These are phyloP conservation scores for Marronus borbonicus DNA, from an alignment of 2,888 invertebrate genomes.

Conservation along the genomic window DNA sequence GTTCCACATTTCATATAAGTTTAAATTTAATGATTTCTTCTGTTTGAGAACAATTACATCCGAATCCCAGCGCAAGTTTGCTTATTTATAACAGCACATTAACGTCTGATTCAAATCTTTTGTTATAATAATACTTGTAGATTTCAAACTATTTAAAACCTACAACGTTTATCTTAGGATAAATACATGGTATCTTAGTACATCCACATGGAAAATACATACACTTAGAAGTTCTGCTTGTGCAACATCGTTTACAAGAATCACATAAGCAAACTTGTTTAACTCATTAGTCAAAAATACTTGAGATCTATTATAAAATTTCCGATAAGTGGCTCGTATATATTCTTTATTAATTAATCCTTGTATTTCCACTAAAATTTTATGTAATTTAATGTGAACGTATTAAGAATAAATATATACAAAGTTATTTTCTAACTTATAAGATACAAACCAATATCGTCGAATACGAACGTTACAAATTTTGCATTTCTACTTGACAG, in stretches of 20 bases:
- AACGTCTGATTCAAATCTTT: conserved; percentile 8
- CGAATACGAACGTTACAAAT: conserved; percentile 6
- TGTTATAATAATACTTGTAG: conserved; percentile 6
- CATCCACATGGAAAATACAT: not conserved
- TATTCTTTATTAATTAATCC: not conserved
- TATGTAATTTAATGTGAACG: not conserved
- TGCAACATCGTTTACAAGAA: not conserved
- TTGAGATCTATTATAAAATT: not conserved
- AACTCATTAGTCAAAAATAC: not conserved
- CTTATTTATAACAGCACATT: not conserved
- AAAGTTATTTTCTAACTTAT: not conserved
- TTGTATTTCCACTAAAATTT: not conserved
- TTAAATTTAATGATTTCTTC: not conserved
- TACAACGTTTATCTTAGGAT: not conserved
- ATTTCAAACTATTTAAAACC: not conserved
- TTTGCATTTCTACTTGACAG: conserved; percentile 26
- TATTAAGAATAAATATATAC: not conserved
- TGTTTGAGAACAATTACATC: conserved; percentile 21
- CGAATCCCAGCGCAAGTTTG: conserved; percentile 32
- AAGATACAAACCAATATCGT: conserved; percentile 17
- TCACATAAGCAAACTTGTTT: conserved; percentile 3
- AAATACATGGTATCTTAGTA: not conserved
- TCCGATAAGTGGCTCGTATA: not conserved
- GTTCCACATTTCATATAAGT: conserved; percentile 17
- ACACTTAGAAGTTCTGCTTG: not conserved